These are phyloP conservation scores for Odocoileus virginianus DNA, from an alignment of 2,113 vertebrate genomes.

Conservation along the genomic window DNA sequence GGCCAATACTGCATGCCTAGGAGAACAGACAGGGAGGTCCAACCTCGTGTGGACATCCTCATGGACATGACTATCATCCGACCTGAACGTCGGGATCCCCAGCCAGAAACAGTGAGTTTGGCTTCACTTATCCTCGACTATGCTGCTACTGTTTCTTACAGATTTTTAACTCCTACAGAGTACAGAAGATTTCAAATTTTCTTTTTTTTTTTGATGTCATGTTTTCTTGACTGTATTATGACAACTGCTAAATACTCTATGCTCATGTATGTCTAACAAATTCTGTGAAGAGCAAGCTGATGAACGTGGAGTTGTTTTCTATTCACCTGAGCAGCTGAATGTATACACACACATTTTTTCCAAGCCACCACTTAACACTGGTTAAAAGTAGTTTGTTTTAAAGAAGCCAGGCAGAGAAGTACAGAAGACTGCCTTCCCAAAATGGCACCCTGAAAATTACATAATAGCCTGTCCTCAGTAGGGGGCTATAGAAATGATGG, in stretches of 20 bases:
- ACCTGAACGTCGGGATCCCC: neutral
- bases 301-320: neutral
- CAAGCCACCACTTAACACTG: neutral
- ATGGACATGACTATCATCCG: neutral
- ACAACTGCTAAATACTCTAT: neutral
- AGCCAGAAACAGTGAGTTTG: neutral
- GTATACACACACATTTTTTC: neutral
- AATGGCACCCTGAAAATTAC: neutral
- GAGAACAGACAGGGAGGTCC: neutral
- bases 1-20: neutral
- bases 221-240: neutral
- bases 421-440: neutral
- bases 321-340: neutral
- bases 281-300: neutral
- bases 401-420: neutral
- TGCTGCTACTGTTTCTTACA: too few species aligned
- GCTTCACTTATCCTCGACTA: neutral
- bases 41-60: fast-evolving
- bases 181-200: neutral
- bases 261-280: neutral
- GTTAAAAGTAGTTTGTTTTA: neutral
- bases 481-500: neutral
- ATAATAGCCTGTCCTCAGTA: neutral
- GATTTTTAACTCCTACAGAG: neutral
- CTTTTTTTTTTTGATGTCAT: neutral